Evolutionary conservation across 2,888 invertebrate species (phyloP).

Genomic region (Ephialtes manifestator): DNA sequence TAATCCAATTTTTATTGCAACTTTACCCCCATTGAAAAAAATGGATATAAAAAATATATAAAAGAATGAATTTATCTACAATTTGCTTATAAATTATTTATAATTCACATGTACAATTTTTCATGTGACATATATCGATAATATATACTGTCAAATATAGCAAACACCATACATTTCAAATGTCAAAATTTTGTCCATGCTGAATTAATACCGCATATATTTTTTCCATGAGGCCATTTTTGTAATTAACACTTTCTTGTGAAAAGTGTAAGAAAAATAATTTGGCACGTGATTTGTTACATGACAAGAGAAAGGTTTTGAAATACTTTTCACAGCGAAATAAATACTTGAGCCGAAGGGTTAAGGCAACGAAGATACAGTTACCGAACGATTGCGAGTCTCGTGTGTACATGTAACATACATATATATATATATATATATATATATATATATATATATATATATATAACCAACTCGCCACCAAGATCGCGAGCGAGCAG

Average conservation of each 20-base stretch:
- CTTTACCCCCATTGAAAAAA: background rate
- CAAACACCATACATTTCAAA: too few species aligned
- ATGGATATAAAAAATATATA: background rate
- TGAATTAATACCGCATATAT: background rate
- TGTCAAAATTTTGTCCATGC: background rate
- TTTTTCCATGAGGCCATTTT: background rate
- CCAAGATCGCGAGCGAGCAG: conserved; percentile 70
- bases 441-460: background rate
- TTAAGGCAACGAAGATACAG: background rate
- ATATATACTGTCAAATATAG: too few species aligned
- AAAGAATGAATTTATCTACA: background rate
- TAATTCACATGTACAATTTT: too few species aligned
- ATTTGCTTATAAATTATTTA: background rate
- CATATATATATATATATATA: background rate
- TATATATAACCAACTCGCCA: conserved; percentile 25
- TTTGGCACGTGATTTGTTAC: background rate
- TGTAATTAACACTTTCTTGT: background rate
- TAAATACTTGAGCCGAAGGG: background rate
- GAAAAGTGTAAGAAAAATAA: background rate
- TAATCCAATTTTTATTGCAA: background rate
- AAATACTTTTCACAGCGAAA: background rate
- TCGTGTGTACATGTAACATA: background rate
- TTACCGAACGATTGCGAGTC: conserved; percentile 8
- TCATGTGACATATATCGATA: too few species aligned
- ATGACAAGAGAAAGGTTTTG: background rate